Evolutionary conservation across 2,888 invertebrate species (phyloP), one percentile per base, ranked within the genome.

Genomic region (Nomada lathburiana): DNA sequence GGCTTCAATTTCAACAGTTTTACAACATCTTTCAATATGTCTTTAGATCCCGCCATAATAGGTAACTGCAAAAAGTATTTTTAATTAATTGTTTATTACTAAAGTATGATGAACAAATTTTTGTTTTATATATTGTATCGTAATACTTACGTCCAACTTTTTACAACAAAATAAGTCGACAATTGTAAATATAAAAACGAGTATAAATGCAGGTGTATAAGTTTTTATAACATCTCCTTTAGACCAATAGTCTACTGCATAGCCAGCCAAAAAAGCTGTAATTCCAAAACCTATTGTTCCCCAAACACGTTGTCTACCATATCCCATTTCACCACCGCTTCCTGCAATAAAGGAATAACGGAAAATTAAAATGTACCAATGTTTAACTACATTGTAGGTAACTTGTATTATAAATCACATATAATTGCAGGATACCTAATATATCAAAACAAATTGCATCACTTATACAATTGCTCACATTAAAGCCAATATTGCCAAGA

Each of bases 381-480:
- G 53, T 4, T 36, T 67, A 16, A 3, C 5, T 18, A 1, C 16
- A 23, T 18, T 9, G 0, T 23, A 65, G 29, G 20, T 26, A 53
- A 65, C 16, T 20, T 36, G 1, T 73, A 64, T 47, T 64, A 18
- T 50, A 23, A 18, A 5, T 0, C 20, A n/a, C 20, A 60, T 11
- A 20, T 44, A 47, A 23, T 50, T 57, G 52, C 50, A n/a, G 16
- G 53, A 94, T 93, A 96, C 97, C 97, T 55, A 98, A 94, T 36
- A 98, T 96, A 93, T 98, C 97, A 91, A 98, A 98, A 92, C 98
- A 98, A 47, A 98, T 96, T 0, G 98, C 98, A 93, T 98, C 98
- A 55, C 97, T 97, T 55, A 98, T 96, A 64, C 97, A 97, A 90
- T 98, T 97, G 50, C 96, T 96, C 0, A 98, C 98, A 92, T 97